Evolutionary conservation across 2,888 invertebrate species (phyloP).

Genomic region (Xanthia togata): DNA sequence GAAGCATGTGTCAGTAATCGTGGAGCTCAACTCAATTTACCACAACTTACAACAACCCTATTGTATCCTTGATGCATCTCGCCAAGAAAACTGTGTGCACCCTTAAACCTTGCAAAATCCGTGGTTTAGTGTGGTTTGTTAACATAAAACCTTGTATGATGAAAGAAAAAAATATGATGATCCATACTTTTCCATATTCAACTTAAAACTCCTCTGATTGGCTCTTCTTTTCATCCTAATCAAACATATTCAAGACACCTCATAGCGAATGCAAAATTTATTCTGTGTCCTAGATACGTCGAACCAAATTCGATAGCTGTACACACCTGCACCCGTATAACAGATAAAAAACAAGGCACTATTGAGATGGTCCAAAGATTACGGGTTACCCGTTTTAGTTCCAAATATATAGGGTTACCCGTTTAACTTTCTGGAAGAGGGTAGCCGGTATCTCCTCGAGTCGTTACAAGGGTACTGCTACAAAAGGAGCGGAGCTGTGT

Average conservation of each 20-base stretch:
- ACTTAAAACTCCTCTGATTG: background rate
- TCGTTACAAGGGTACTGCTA: conserved; percentile 53
- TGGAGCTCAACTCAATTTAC: too few species aligned
- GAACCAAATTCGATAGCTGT: conserved; percentile 70
- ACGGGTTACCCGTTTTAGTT: conserved; percentile 54
- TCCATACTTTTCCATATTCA: background rate
- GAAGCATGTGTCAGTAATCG: too few species aligned
- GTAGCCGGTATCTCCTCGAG: conserved; percentile 56
- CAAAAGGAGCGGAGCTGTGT: conserved; percentile 50
- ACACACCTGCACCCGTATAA: conserved; percentile 69
- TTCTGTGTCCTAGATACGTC: conserved; percentile 69
- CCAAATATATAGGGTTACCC: conserved; percentile 51
- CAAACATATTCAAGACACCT: background rate
- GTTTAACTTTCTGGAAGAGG: conserved; percentile 60
- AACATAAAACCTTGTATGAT: background rate
- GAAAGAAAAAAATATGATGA: too few species aligned
- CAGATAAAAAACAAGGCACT: conserved; percentile 63
- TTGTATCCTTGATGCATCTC: background rate
- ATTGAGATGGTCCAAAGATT: conserved; percentile 60
- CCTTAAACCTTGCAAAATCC: background rate
- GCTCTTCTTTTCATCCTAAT: background rate
- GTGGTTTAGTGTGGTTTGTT: background rate
- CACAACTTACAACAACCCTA: too few species aligned
- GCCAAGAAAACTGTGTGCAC: background rate
- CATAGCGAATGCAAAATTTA: conserved; percentile 67